A percentile compares a stretch with the other conserved stretches of the same genome.
Conservation (phyloP, 2,797 vertebrate species). For the Alauda arvensis region DNA sequence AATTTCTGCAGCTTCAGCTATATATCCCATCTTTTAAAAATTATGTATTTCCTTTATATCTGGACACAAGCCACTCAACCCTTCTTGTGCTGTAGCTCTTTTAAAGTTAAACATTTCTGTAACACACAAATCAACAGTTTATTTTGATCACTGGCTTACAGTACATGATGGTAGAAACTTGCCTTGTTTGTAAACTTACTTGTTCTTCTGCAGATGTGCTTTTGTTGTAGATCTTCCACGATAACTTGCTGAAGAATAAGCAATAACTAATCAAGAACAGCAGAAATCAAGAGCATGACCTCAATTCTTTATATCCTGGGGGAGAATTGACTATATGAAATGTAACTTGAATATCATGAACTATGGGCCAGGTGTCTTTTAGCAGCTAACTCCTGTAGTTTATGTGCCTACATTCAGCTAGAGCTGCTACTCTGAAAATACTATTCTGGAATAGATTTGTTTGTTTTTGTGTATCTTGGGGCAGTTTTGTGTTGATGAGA, state of each 20-base stretch:
- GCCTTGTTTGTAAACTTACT: neutral
- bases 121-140: neutral
- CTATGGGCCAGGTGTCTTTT: neutral
- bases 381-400: neutral
- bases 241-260: neutral
- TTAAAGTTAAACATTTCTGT: neutral
- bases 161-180: neutral
- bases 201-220: neutral
- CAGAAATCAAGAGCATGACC: neutral
- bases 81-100: neutral
- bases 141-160: neutral
- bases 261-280: neutral
- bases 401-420: neutral
- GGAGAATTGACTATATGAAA: neutral
- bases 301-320: neutral
- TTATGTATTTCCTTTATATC: neutral
- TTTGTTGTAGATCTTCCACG: neutral
- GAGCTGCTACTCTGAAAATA: neutral
- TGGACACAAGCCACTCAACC: neutral
- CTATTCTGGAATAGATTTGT: neutral
- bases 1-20: neutral
- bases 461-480: neutral
- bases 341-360: neutral
- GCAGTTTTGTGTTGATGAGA: neutral
- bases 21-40: neutral